These are phyloP conservation scores for Masnerella sp. DNA, from an alignment of 2,888 invertebrate genomes.

Conservation along the genomic window DNA sequence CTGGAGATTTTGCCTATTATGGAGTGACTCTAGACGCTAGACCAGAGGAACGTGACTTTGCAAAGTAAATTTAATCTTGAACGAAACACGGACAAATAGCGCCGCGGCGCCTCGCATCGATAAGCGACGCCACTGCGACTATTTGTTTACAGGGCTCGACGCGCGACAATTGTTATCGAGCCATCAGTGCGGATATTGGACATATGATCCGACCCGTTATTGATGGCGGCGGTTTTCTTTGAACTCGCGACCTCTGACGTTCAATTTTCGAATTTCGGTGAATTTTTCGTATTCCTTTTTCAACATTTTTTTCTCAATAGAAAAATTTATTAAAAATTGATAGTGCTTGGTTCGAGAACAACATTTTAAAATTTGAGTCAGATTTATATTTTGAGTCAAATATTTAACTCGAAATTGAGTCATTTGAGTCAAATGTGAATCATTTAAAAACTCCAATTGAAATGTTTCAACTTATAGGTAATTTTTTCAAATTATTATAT, in stretches of 20 bases:
- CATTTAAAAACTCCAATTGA: too few species aligned
- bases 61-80: conserved; percentile 58
- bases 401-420: too few species aligned
- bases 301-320: too few species aligned
- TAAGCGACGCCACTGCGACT: conserved; percentile 26
- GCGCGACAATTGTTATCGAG: conserved; percentile 40
- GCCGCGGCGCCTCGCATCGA: conserved; percentile 22
- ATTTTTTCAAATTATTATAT: too few species aligned
- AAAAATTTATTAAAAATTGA: too few species aligned
- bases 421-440: too few species aligned
- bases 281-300: too few species aligned
- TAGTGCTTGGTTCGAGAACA: too few species aligned
- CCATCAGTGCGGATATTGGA: conserved; percentile 18
- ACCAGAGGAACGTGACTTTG: conserved; percentile 54
- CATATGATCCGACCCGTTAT: conserved; percentile 21
- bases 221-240: conserved; percentile 12
- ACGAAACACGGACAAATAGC: conserved; percentile 55
- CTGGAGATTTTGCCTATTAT: conserved; percentile 57
- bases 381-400: too few species aligned
- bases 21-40: conserved; percentile 43
- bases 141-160: conserved; percentile 36
- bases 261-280: too few species aligned
- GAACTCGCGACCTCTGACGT: background rate
- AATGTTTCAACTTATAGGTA: too few species aligned
- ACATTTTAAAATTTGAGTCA: too few species aligned